Evolutionary conservation across 92 coral and sea anemone genomes (phyloP).

Genomic region (Zoanthus gigantus): DNA sequence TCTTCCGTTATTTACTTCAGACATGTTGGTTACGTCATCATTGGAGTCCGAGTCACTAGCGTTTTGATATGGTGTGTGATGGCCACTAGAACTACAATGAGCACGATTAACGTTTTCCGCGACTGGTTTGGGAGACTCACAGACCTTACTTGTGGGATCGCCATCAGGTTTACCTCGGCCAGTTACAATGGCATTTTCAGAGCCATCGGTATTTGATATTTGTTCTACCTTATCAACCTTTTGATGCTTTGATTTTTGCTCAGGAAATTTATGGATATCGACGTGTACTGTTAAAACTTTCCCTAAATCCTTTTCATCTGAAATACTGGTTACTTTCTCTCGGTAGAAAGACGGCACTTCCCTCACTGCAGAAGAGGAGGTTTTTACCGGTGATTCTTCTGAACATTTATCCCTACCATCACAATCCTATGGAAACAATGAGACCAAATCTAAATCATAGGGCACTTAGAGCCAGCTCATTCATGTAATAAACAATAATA

Average conservation of each 20-base stretch:
- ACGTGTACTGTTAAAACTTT: background rate
- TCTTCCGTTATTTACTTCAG: conserved; percentile 23
- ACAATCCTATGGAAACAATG: background rate
- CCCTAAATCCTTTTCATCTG: conserved; percentile 14
- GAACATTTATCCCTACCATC: background rate
- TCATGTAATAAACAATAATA: no score
- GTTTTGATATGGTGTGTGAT: conserved; percentile 51
- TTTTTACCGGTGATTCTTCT: background rate
- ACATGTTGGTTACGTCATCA: conserved; percentile 2
- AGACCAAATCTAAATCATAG: no score
- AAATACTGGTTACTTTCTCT: background rate
- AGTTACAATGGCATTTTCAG: background rate
- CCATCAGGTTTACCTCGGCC: background rate
- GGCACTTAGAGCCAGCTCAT: no score
- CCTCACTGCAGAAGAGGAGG: background rate
- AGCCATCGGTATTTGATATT: background rate
- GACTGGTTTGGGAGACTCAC: background rate
- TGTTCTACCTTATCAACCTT: background rate
- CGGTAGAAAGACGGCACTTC: background rate
- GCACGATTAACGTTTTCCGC: background rate
- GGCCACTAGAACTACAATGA: conserved; percentile 20
- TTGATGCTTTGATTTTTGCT: background rate
- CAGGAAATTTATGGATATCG: background rate
- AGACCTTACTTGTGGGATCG: background rate
- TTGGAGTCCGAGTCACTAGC: conserved; percentile 28